Evolutionary conservation across 2,113 vertebrate genomes (phyloP), one percentile per base, ranked within the genome.

Genomic region (Aspidoscelis tigris): DNA sequence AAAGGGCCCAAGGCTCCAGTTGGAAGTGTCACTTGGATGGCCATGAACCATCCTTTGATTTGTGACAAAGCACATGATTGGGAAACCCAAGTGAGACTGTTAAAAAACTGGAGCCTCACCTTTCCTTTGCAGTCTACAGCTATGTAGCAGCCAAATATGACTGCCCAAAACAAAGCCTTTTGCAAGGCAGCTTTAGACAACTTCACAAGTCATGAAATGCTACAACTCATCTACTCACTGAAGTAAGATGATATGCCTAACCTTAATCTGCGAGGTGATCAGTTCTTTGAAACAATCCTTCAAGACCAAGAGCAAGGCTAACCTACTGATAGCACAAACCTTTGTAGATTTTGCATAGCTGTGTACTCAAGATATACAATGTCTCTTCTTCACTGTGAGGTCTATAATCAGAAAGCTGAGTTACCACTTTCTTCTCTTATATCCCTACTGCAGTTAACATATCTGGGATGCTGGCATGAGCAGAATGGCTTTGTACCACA

Each of bases 391-490:
- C 70, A 55, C 47, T n/a, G 43, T n/a, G 53, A 39, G 26, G 26
- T 83, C 47, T 22, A 33, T 5, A 39, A 26, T 12, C 20, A 68
- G 21, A 50, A 50, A 68, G 64, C 44, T 66, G 26, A 75, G 58
- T 47, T 66, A 53, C 22, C 33, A 33, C 73, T 7, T 44, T 74
- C 58, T 68, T 50, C 21, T 18, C 61, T 76, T 20, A 16, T 22
- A 3, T n/a, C 22, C 43, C 41, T 65, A 53, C 55, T 64, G 26
- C 64, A 76, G 76, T 66, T 76, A 76, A 66, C 61, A 68, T 43
- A 9, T 76, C n/a, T 76, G 72, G 44, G 44, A 53, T 41, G 73
- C 47, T 83, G 81, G 73, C 81, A 83, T 47, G 4, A 24, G 73
- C 44, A 83, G 20, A 18, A n/a, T 76, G 73, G 44, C n/a, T 22